These are phyloP conservation scores for Chaetogeoica ovagalla DNA, from an alignment of 2,888 invertebrate species.

Conservation along the genomic window DNA sequence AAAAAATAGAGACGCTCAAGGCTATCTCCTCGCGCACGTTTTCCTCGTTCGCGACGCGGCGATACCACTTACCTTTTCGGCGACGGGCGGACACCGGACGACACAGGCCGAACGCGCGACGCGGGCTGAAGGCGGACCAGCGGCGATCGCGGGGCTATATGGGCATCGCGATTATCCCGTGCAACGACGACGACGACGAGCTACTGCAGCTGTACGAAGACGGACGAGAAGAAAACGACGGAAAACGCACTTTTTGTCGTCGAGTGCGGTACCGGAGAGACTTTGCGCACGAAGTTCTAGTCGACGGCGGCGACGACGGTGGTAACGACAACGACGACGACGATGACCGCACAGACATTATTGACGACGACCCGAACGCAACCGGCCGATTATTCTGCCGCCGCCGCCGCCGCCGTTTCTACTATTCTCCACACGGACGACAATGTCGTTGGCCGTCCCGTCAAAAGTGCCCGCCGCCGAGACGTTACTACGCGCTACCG, in stretches of 20 bases:
- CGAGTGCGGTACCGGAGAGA: neutral
- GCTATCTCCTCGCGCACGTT: neutral
- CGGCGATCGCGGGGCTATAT: conserved; percentile 31
- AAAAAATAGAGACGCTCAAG: conserved; percentile 20
- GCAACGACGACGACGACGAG: conserved; percentile 7
- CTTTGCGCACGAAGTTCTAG: neutral
- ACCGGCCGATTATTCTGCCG: conserved; percentile 13
- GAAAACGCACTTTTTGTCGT: neutral
- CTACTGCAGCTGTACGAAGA: neutral
- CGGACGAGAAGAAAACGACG: neutral
- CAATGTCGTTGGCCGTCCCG: too few relatives aligned
- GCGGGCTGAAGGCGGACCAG: neutral
- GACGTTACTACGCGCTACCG: too few relatives aligned
- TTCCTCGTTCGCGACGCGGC: neutral
- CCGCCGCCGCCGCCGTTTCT: neutral
- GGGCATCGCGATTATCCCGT: conserved; percentile 8
- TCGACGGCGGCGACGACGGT: conserved; percentile 12
- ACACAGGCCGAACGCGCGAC: neutral
- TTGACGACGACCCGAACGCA: conserved; percentile 5
- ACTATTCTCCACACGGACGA: too few relatives aligned
- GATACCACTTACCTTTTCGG: conserved; percentile 24
- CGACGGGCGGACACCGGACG: neutral
- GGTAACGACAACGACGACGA: neutral
- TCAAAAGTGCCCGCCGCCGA: too few relatives aligned
- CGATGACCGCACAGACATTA: conserved; percentile 38